Conservation (phyloP, 2,888 invertebrate species). For the Pimpla rufipes region DNA sequence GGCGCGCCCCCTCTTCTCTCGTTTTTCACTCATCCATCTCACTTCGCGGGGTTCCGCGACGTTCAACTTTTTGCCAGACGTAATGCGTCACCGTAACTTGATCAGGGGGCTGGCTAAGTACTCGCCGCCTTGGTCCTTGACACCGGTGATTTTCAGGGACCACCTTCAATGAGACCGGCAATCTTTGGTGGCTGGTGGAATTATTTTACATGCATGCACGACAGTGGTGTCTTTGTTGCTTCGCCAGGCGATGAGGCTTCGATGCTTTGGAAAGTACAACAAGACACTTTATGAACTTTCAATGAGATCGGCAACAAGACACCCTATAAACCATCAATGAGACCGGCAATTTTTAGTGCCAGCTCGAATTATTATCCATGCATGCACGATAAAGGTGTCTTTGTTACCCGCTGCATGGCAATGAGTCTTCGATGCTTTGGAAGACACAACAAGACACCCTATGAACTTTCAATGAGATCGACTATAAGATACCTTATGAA, state of each 20-base stretch:
- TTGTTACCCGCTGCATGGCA: not conserved
- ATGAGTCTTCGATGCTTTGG: not conserved
- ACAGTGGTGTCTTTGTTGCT: not conserved
- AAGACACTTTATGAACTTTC: too few species aligned
- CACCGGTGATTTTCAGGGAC: not conserved
- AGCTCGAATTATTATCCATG: not conserved
- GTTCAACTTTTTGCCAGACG: slow-evolving; percentile 47
- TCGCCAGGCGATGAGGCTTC: not conserved
- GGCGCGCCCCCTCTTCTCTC: slow-evolving; percentile 26
- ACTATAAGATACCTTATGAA: too few species aligned
- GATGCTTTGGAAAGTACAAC: not conserved
- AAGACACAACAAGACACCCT: too few species aligned
- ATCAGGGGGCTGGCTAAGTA: slow-evolving; percentile 31
- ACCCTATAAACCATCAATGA: too few species aligned
- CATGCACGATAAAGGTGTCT: not conserved
- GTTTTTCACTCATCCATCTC: slow-evolving; percentile 24
- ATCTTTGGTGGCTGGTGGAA: not conserved
- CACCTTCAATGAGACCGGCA: not conserved
- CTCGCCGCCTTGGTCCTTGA: not conserved
- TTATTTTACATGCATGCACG: not conserved
- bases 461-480: too few species aligned
- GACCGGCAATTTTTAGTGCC: not conserved
- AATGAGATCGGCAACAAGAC: too few species aligned
- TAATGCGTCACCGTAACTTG: slow-evolving; percentile 51
- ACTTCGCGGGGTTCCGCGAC: not conserved